Evolutionary conservation across 1,140 invertebrate genomes (phyloP).

Genomic region (Sitophilus oryzae): DNA sequence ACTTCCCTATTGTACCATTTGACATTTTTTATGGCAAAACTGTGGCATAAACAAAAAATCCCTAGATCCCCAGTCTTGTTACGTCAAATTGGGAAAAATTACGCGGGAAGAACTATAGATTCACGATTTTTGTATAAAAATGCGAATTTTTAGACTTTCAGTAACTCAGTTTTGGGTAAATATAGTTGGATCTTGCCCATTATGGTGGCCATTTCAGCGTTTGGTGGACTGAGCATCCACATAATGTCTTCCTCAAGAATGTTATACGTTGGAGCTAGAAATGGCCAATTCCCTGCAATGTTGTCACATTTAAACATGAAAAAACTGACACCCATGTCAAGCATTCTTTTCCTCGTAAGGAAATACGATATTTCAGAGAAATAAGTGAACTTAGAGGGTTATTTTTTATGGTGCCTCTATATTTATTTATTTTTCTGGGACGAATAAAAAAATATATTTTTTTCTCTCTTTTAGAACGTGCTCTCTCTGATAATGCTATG

Average conservation of each 20-base stretch:
- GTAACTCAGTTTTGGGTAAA: conserved; percentile 63
- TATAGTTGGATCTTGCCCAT: conserved; percentile 75
- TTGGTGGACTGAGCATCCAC: conserved; percentile 81
- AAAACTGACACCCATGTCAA: conserved; percentile 77
- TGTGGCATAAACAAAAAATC: too few species aligned
- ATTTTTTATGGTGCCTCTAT: too few species aligned
- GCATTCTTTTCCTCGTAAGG: conserved; percentile 77
- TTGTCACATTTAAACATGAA: conserved; percentile 80
- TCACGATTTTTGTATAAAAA: too few species aligned
- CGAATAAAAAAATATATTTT: too few species aligned
- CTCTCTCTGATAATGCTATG: conserved; percentile 82
- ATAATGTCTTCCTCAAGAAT: conserved; percentile 86
- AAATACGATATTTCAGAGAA: too few species aligned
- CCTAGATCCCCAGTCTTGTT: too few species aligned
- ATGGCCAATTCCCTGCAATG: conserved; percentile 81
- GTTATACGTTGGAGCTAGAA: conserved; percentile 85
- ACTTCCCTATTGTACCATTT: too few species aligned
- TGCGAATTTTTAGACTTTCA: conserved; percentile 78
- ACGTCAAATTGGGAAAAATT: too few species aligned
- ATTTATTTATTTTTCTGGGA: conserved; percentile 3
- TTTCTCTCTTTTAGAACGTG: conserved; percentile 56
- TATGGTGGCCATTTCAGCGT: conserved; percentile 78
- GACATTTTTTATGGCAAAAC: too few species aligned
- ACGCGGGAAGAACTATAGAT: too few species aligned
- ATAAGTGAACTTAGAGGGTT: too few species aligned